A percentile compares a stretch with the other conserved stretches of the same genome.
Conservation (phyloP, 2,888 invertebrate species). For the Meteorus colon region DNA sequence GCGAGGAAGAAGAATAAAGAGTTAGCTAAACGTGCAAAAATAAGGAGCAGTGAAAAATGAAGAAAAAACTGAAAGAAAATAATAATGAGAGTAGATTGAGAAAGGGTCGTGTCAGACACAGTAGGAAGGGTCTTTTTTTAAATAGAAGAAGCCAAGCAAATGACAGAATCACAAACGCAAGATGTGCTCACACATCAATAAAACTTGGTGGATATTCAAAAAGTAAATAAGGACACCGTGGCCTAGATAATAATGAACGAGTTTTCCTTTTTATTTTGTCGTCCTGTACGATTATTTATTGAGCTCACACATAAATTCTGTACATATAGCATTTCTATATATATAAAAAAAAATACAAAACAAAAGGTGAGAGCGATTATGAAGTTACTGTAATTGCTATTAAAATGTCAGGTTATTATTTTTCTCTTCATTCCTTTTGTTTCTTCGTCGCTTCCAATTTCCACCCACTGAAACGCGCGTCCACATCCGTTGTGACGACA, state of each 20-base stretch:
- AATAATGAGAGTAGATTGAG: slow-evolving; percentile 25
- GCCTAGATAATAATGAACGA: neutral
- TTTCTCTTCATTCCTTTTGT: slow-evolving; percentile 12
- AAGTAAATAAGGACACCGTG: neutral
- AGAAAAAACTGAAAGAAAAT: slow-evolving; percentile 16
- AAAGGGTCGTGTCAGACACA: slow-evolving; percentile 20
- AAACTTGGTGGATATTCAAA: neutral
- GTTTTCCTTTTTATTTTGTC: neutral
- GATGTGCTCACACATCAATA: neutral
- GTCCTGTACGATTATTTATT: neutral
- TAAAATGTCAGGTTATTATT: slow-evolving; percentile 7
- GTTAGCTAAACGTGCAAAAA: slow-evolving; percentile 27
- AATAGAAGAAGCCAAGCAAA: neutral
- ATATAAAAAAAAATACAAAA: neutral
- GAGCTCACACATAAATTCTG: slow-evolving; percentile 11
- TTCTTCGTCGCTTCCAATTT: slow-evolving; percentile 2
- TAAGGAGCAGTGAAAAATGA: slow-evolving; percentile 12
- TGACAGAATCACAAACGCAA: neutral
- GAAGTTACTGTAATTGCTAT: slow-evolving; percentile 16
- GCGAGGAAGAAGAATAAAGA: slow-evolving; percentile 53
- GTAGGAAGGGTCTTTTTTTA: slow-evolving; percentile 13
- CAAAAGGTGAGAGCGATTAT: slow-evolving; percentile 5
- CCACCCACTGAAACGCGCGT: neutral
- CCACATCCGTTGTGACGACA: slow-evolving; percentile 7
- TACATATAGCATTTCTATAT: slow-evolving; percentile 11